A percentile compares a stretch with the other conserved stretches of the same genome.
These are phyloP conservation scores for Boloria euphrosyne DNA, from an alignment of 2,888 invertebrate genomes.

Conservation along the genomic window DNA sequence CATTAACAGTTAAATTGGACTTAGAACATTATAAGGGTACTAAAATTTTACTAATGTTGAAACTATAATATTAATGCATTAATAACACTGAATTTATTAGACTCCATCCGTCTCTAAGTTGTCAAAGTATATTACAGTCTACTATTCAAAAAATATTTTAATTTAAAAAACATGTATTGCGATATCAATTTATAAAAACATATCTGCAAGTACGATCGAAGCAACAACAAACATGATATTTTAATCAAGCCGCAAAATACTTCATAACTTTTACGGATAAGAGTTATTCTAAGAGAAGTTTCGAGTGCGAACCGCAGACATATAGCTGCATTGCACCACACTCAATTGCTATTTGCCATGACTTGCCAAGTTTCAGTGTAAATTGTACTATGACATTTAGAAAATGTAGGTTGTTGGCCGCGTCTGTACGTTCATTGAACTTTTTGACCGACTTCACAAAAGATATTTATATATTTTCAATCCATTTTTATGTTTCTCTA, in stretches of 20 bases:
- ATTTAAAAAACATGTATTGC: too few relatives aligned
- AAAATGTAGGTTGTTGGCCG: slow-evolving; percentile 11
- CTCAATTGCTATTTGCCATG: slow-evolving; percentile 16
- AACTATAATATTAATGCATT: slow-evolving; percentile 2
- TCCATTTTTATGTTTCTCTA: too few relatives aligned
- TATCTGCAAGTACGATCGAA: too few relatives aligned
- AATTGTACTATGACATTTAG: not conserved
- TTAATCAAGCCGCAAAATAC: not conserved
- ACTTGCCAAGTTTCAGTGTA: slow-evolving; percentile 20
- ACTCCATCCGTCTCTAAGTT: too few relatives aligned
- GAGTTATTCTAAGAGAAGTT: slow-evolving; percentile 11
- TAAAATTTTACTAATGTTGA: not conserved
- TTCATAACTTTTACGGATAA: slow-evolving; percentile 2
- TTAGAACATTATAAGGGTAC: slow-evolving; percentile 4
- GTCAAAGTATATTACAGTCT: too few relatives aligned
- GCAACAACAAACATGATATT: too few relatives aligned
- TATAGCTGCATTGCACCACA: slow-evolving; percentile 20
- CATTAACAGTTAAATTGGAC: slow-evolving; percentile 19
- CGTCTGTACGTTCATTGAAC: not conserved
- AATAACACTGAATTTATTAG: too few relatives aligned
- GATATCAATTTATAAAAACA: too few relatives aligned
- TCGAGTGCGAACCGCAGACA: not conserved
- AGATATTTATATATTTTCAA: too few relatives aligned
- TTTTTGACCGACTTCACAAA: not conserved
- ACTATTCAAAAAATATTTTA: too few relatives aligned